Percentiles rank a stretch among this genome's conserved stretches.
Evolutionary conservation across 2,113 vertebrate genomes (phyloP).

Genomic region (Oreochromis spilurus): DNA sequence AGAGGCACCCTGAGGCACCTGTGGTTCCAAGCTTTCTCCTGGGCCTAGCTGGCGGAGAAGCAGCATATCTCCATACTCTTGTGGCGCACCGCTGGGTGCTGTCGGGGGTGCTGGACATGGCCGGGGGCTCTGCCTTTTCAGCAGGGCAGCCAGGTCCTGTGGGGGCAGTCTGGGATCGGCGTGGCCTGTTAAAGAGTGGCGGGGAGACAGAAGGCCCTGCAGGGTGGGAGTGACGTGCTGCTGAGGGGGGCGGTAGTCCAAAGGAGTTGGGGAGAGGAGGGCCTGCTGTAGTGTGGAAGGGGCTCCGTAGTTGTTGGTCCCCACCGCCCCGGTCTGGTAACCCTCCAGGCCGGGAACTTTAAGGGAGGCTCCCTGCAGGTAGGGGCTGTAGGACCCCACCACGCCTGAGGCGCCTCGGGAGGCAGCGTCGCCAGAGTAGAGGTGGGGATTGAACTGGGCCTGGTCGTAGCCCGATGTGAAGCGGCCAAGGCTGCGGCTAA

Average conservation of each 20-base stretch:
- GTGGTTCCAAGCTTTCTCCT: constrained; percentile 78
- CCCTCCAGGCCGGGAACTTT: constrained; percentile 78
- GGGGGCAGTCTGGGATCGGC: constrained; percentile 86
- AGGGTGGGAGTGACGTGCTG: constrained; percentile 93
- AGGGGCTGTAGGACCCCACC: constrained; percentile 72
- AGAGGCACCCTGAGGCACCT: constrained; percentile 62
- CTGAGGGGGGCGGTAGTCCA: constrained; percentile 86
- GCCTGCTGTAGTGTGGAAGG: constrained; percentile 94
- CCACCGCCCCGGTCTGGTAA: constrained; percentile 76
- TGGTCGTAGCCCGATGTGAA: constrained; percentile 89
- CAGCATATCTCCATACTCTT: constrained; percentile 84
- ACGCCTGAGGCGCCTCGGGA: constrained; percentile 56
- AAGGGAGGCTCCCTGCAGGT: constrained; percentile 77
- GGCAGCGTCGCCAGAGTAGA: constrained; percentile 72
- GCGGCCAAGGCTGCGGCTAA: constrained; percentile 81
- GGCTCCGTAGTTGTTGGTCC: constrained; percentile 56
- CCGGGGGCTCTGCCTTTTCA: constrained; percentile 81
- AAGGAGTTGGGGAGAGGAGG: constrained; percentile 89
- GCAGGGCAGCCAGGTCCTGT: constrained; percentile 86
- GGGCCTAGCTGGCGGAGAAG: constrained; percentile 86
- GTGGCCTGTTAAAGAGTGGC: constrained; percentile 92
- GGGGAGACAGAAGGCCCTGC: constrained; percentile 94
- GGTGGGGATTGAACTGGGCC: constrained; percentile 85
- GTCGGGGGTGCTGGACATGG: constrained; percentile 63
- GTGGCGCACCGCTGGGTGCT: constrained; percentile 50